A percentile compares a stretch with the other conserved stretches of the same genome.
Conservation (phyloP, 2,888 invertebrate genomes). For the Dryobotodes eremita region DNA sequence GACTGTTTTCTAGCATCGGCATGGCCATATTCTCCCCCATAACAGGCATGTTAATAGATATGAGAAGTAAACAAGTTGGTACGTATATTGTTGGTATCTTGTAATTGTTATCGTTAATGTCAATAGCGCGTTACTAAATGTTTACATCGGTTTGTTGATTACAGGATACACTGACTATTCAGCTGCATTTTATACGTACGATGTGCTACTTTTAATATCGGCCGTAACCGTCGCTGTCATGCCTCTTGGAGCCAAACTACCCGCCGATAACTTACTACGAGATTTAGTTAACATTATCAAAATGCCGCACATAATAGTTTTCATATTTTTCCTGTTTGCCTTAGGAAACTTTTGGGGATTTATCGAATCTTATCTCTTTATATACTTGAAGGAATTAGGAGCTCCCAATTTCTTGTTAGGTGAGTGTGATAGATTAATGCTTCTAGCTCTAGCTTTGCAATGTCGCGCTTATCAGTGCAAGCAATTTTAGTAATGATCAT, state of each 20-base stretch:
- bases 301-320: constrained; percentile 95
- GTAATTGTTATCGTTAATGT: constrained; percentile 85
- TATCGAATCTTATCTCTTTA: constrained; percentile 96
- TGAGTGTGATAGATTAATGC: constrained; percentile 77
- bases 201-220: constrained; percentile 93
- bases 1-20: constrained; percentile 95
- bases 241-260: constrained; percentile 94
- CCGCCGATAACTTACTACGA: constrained; percentile 94
- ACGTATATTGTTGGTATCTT: constrained; percentile 78
- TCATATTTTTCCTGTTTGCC: constrained; percentile 95
- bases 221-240: constrained; percentile 94
- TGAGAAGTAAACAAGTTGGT: constrained; percentile 91
- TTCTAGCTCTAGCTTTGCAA: constrained; percentile 2
- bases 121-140: constrained; percentile 80
- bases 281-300: constrained; percentile 94
- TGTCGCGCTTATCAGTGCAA: constrained; percentile 37
- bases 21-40: constrained; percentile 96
- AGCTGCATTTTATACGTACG: constrained; percentile 96
- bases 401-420: constrained; percentile 96
- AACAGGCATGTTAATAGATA: constrained; percentile 95
- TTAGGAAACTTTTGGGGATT: constrained; percentile 97
- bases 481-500: constrained; percentile 50
- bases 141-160: constrained; percentile 82
- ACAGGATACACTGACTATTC: constrained; percentile 96
- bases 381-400: constrained; percentile 95